These are phyloP conservation scores for Palloptera scutellata DNA, from an alignment of 2,888 invertebrate genomes.

Conservation along the genomic window DNA sequence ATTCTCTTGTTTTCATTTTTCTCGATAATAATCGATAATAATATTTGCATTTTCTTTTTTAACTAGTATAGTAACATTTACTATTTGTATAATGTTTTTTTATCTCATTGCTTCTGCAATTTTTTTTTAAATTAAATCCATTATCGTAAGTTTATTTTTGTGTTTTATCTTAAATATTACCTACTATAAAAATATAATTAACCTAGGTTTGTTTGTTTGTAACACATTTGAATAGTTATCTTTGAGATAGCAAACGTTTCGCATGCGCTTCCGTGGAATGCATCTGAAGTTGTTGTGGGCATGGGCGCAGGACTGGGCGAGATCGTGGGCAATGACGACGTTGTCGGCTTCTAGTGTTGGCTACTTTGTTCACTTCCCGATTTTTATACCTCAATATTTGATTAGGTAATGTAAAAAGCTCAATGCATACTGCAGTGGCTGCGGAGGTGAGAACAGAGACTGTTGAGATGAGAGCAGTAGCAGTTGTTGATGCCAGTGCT, in stretches of 20 bases:
- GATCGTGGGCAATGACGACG: no score
- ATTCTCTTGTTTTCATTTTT: no score
- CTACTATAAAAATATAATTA: neutral
- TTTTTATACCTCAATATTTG: conserved; percentile 3
- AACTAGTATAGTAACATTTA: no score
- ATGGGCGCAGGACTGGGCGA: no score
- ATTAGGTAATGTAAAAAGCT: neutral
- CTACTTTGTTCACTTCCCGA: neutral
- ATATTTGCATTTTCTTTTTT: no score
- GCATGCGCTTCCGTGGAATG: conserved; percentile 32
- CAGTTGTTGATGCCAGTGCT: conserved; percentile 21
- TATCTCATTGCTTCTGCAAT: neutral
- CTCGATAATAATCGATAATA: no score
- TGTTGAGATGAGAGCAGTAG: conserved; percentile 27
- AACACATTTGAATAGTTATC: conserved; percentile 40
- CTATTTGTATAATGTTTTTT: no score
- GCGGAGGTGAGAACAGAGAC: conserved; percentile 11
- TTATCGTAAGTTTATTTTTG: conserved; percentile 16
- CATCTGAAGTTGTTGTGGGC: no score
- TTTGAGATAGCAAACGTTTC: conserved; percentile 37
- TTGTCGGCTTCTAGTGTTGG: no score
- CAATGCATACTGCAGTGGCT: conserved; percentile 2
- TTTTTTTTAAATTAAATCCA: neutral
- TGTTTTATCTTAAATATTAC: neutral
- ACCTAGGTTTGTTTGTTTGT: neutral